Conservation (phyloP, 2,797 vertebrate genomes). For the Acanthurus leucopareius region DNA sequence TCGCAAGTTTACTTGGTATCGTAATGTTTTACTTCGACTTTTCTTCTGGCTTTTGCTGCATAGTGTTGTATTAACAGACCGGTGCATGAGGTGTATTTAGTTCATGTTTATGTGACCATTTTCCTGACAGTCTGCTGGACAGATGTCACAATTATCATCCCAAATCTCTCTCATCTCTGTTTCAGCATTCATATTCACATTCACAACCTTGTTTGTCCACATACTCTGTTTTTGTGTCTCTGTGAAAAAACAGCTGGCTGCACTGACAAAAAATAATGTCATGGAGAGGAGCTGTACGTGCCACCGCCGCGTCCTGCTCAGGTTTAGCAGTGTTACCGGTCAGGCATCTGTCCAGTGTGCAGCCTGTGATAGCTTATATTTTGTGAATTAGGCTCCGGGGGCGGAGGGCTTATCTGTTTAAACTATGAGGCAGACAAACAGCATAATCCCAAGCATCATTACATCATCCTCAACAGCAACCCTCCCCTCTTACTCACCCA, state of each 20-base stretch:
- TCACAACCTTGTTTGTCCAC: conserved; percentile 36
- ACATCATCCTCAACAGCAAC: conserved; percentile 53
- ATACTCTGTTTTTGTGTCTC: neutral
- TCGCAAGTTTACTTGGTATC: too few relatives aligned
- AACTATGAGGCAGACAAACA: conserved; percentile 34
- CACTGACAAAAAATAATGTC: conserved; percentile 44
- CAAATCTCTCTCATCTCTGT: conserved; percentile 47
- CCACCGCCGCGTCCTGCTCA: conserved; percentile 44
- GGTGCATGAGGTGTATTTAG: neutral
- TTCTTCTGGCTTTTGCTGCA: too few relatives aligned
- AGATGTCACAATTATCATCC: conserved; percentile 53
- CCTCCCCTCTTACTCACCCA: conserved; percentile 1
- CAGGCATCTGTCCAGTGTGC: conserved; percentile 35
- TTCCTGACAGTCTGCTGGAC: conserved; percentile 21
- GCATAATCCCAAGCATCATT: conserved; percentile 66
- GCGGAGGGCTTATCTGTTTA: conserved; percentile 58
- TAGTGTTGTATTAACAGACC: too few relatives aligned
- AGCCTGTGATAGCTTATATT: conserved; percentile 40
- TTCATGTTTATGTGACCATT: conserved; percentile 1
- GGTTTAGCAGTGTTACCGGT: conserved; percentile 44
- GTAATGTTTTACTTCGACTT: too few relatives aligned
- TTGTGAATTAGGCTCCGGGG: conserved; percentile 38
- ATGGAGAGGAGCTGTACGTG: conserved; percentile 8
- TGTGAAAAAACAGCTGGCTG: conserved; percentile 46
- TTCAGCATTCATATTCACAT: neutral